These are phyloP conservation scores for Leptopilina boulardi DNA, from an alignment of 1,140 invertebrate species.

Conservation along the genomic window DNA sequence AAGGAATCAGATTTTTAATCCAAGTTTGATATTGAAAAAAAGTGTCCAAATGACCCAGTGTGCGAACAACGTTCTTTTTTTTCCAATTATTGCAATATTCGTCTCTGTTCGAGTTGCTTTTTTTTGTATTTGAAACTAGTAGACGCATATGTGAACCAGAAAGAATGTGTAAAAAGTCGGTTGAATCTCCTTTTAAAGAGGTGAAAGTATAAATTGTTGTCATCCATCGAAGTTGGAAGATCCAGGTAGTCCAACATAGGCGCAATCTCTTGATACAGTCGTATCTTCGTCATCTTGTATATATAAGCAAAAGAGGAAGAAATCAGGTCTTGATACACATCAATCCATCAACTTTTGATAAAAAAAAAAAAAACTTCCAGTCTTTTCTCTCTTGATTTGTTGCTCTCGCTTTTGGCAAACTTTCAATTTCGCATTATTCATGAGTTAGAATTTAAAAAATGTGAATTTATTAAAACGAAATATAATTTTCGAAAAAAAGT, in stretches of 20 bases:
- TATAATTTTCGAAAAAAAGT: not conserved
- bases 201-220: constrained; percentile 32
- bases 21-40: too few relatives aligned
- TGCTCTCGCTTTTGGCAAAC: not conserved
- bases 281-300: not conserved
- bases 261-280: not conserved
- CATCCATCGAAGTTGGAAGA: constrained; percentile 8
- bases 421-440: constrained; percentile 30
- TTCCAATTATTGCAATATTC: not conserved
- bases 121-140: not conserved
- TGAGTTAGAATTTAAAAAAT: not conserved
- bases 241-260: not conserved
- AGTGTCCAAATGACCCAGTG: too few relatives aligned
- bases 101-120: too few relatives aligned
- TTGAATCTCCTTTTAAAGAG: constrained; percentile 24
- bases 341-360: not conserved
- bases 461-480: not conserved
- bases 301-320: not conserved
- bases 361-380: not conserved
- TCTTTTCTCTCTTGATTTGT: not conserved
- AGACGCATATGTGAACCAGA: not conserved
- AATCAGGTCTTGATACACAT: constrained; percentile 24
- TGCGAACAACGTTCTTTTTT: too few relatives aligned
- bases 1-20: too few relatives aligned
- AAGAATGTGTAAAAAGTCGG: constrained; percentile 6